Evolutionary conservation across 1,140 invertebrate species (phyloP).

Genomic region (Rhizoglyphus robini): DNA sequence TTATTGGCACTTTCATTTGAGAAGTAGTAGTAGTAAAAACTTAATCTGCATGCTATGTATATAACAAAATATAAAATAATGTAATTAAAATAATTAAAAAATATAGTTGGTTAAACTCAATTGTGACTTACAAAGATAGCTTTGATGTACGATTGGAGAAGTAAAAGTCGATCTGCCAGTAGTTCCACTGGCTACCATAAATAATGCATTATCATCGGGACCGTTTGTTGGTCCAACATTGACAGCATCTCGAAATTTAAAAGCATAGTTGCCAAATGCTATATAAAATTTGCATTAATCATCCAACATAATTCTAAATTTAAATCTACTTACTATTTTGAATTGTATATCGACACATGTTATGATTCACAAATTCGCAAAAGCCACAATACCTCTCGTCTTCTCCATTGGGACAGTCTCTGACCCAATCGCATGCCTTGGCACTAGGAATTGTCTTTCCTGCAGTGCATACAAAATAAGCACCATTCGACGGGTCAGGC

Average conservation of each 20-base stretch:
- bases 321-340: neutral
- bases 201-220: neutral
- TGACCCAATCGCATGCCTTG: neutral
- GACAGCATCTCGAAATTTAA: neutral
- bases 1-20: neutral
- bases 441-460: neutral
- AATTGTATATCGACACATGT: neutral
- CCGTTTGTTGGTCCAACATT: neutral
- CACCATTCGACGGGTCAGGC: neutral
- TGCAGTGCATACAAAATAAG: neutral
- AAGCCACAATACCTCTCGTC: slow-evolving; percentile 4
- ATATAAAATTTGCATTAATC: neutral
- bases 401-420: neutral
- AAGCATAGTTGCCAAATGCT: neutral
- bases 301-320: neutral
- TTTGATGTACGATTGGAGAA: slow-evolving; percentile 1
- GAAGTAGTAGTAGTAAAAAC: neutral
- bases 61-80: too few species aligned
- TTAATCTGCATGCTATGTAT: neutral
- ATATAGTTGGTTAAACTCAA: neutral
- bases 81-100: neutral
- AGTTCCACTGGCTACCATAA: neutral
- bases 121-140: neutral
- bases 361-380: neutral
- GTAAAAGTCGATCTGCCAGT: neutral